Evolutionary conservation across 2,888 invertebrate genomes (phyloP).

Genomic region (Hirtodrosophila trivittata): DNA sequence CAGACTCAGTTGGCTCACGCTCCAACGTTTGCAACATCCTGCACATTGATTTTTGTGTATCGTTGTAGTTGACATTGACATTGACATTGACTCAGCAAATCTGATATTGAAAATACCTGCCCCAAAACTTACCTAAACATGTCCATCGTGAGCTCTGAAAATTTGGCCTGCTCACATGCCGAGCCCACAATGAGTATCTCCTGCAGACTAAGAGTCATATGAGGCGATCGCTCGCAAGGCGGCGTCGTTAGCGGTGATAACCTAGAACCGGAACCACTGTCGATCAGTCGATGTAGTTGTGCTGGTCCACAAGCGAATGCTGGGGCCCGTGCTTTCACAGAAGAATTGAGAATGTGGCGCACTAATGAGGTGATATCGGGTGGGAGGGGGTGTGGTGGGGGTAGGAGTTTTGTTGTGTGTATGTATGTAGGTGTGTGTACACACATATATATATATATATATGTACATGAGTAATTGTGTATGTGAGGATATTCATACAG

Average conservation of each 20-base stretch:
- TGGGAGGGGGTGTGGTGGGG: constrained; percentile 18
- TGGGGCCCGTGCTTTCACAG: constrained; percentile 85
- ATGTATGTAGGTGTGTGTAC: constrained; percentile 30
- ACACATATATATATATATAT: constrained; percentile 11
- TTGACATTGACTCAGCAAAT: too few species aligned
- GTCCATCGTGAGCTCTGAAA: constrained; percentile 97
- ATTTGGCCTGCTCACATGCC: constrained; percentile 96
- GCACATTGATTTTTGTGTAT: neutral
- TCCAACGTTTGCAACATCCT: constrained; percentile 97
- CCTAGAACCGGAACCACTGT: constrained; percentile 86
- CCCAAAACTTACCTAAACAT: constrained; percentile 88
- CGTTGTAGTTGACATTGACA: neutral
- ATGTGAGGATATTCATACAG: constrained; percentile 14
- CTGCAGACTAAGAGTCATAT: constrained; percentile 94
- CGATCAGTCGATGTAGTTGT: constrained; percentile 83
- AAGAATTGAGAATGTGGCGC: constrained; percentile 84
- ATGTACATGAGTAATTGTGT: too few species aligned
- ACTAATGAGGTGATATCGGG: constrained; percentile 76
- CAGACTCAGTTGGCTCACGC: constrained; percentile 93
- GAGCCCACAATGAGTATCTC: constrained; percentile 98
- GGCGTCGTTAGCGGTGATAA: constrained; percentile 93
- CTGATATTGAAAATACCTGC: too few species aligned
- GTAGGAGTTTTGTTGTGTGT: constrained; percentile 34
- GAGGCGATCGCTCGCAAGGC: constrained; percentile 93
- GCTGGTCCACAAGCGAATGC: constrained; percentile 82